phyloP scores from a whole-genome alignment of 1,140 invertebrate species.

The Hypsibius dujardini region DNA sequence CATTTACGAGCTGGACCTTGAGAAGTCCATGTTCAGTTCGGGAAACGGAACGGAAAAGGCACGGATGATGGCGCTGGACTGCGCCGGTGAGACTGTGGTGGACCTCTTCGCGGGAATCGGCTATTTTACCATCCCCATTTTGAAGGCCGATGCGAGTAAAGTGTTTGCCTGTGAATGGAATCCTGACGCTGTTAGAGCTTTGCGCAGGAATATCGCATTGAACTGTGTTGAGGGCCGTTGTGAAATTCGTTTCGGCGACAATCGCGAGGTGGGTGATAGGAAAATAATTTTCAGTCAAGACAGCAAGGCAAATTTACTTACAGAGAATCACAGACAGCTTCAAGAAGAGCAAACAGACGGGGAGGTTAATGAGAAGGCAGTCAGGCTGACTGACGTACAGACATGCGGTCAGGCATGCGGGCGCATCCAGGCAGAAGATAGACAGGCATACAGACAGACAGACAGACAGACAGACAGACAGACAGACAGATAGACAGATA shows the following conservation, averaged over 20 bases:
- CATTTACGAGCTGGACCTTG: constrained; percentile 40
- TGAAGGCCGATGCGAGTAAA: constrained; percentile 38
- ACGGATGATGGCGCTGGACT: constrained; percentile 38
- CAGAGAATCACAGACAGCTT: too few species aligned
- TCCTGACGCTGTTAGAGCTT: constrained; percentile 39
- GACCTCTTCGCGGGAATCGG: constrained; percentile 49
- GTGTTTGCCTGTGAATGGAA: constrained; percentile 49
- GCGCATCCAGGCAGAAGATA: background rate
- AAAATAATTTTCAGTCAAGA: too few species aligned
- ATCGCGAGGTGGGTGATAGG: constrained; percentile 30
- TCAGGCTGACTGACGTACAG: too few species aligned
- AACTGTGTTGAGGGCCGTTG: constrained; percentile 40
- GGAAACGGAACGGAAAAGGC: constrained; percentile 43
- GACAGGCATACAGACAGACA: too few species aligned
- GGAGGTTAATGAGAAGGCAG: too few species aligned
- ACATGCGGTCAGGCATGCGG: background rate
- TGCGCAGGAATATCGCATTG: constrained; percentile 36
- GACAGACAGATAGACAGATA: too few species aligned
- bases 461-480: too few species aligned
- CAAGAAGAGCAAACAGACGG: too few species aligned
- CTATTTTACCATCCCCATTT: constrained; percentile 44
- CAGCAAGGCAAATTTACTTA: too few species aligned
- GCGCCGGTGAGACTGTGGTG: constrained; percentile 39
- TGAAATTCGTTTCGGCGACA: constrained; percentile 40
- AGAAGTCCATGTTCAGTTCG: constrained; percentile 42